phyloP scores from a whole-genome alignment of 2,888 invertebrate species.

The Meta bourneti region DNA sequence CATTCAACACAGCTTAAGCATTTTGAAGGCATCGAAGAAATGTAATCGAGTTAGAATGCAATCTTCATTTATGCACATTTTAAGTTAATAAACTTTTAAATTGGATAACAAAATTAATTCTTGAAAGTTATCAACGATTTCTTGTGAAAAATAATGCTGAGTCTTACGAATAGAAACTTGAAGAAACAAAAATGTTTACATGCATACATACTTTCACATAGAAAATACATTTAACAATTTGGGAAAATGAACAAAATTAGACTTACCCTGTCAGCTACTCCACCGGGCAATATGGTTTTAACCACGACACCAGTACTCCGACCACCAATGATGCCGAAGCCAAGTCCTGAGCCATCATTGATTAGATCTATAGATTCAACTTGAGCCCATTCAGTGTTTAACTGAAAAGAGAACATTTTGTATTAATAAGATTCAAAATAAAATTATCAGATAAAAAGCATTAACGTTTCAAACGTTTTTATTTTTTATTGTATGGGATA shows the following conservation, averaged over 20 bases:
- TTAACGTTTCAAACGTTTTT: no score
- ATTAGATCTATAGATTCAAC: constrained; percentile 98
- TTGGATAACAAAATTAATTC: no score
- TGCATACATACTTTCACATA: not conserved
- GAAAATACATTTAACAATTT: not conserved
- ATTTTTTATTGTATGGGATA: no score
- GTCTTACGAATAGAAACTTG: not conserved
- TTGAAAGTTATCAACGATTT: no score
- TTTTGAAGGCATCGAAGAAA: no score
- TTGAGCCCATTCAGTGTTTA: constrained; percentile 99
- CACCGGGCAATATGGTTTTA: constrained; percentile 98
- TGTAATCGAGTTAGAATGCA: no score
- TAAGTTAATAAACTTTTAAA: no score
- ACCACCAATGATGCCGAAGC: constrained; percentile 98
- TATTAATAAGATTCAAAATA: constrained; percentile 30
- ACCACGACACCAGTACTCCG: constrained; percentile 99
- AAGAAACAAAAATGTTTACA: not conserved
- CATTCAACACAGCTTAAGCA: no score
- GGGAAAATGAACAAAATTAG: not conserved
- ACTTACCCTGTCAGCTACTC: constrained; percentile 95
- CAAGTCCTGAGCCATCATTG: constrained; percentile 98
- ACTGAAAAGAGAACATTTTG: constrained; percentile 82
- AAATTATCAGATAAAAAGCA: not conserved
- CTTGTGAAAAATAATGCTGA: no score
- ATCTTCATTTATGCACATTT: no score